Evolutionary conservation across 2,888 invertebrate genomes (phyloP).

Genomic region (Trichopria drosophilae): DNA sequence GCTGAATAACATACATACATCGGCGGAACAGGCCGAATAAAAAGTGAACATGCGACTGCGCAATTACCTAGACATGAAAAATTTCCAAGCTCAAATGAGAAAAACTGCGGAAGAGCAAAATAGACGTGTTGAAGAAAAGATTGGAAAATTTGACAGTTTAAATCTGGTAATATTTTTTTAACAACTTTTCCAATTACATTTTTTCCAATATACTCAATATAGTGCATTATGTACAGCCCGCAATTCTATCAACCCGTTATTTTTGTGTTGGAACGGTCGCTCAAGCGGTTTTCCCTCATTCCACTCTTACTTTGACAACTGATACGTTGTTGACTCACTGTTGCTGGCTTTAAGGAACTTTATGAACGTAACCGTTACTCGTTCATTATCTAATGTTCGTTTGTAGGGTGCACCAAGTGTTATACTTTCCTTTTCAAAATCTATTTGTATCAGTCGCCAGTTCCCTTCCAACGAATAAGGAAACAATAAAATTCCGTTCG

Average conservation of each 20-base stretch:
- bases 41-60: too few relatives aligned
- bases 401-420: slow-evolving; percentile 11
- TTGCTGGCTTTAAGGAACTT: not conserved
- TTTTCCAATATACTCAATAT: slow-evolving; percentile 9
- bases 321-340: not conserved
- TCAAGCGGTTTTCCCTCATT: not conserved
- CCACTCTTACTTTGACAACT: not conserved
- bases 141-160: too few relatives aligned
- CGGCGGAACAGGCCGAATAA: too few relatives aligned
- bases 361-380: not conserved
- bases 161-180: too few relatives aligned
- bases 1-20: too few relatives aligned
- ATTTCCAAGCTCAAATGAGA: too few relatives aligned
- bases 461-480: slow-evolving; percentile 1
- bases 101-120: too few relatives aligned
- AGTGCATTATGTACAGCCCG: not conserved
- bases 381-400: not conserved
- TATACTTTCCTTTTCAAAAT: too few relatives aligned
- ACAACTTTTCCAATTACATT: not conserved
- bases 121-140: too few relatives aligned
- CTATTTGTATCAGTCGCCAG: slow-evolving; percentile 4
- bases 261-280: slow-evolving; percentile 4
- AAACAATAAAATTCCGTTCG: slow-evolving; percentile 1
- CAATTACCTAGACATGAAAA: too few relatives aligned
- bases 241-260: not conserved